A percentile compares a stretch with the other conserved stretches of the same genome.
These are phyloP conservation scores for Lasioglossum morio DNA, from an alignment of 2,888 invertebrate genomes.

Conservation along the genomic window DNA sequence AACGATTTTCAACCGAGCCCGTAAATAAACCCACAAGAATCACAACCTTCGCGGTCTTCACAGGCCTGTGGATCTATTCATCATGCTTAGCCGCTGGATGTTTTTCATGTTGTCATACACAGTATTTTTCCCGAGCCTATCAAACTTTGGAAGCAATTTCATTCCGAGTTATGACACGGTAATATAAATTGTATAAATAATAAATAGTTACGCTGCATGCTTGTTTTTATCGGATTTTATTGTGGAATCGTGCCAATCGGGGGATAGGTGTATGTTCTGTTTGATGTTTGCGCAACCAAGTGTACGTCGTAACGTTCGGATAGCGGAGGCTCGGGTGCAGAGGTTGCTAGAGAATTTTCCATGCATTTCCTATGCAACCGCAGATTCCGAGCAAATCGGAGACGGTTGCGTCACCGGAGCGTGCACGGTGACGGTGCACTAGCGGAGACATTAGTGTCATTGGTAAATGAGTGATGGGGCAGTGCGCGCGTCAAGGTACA, in stretches of 20 bases:
- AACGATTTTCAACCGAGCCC: background rate
- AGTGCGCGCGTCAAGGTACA: background rate
- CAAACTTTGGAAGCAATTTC: background rate
- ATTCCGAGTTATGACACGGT: too few species aligned
- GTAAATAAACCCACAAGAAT: background rate
- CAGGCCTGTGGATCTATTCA: background rate
- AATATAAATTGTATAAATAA: too few species aligned
- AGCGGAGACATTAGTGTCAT: background rate
- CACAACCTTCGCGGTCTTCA: background rate
- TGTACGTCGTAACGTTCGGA: background rate
- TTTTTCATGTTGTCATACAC: background rate
- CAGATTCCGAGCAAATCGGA: background rate
- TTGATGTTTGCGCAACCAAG: too few species aligned
- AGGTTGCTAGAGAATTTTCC: background rate
- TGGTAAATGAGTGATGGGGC: background rate
- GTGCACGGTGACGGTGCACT: constrained; percentile 7
- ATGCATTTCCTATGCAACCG: background rate
- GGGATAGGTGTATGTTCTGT: too few species aligned
- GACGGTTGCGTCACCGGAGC: background rate
- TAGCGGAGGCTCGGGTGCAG: background rate
- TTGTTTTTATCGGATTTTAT: too few species aligned
- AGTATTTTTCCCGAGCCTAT: too few species aligned
- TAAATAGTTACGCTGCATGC: too few species aligned
- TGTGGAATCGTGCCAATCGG: too few species aligned
- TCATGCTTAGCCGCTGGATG: background rate